Percentiles rank a stretch among this genome's conserved stretches.
Evolutionary conservation across 1,140 invertebrate genomes (phyloP).

Genomic region (Aradophagus sp.): DNA sequence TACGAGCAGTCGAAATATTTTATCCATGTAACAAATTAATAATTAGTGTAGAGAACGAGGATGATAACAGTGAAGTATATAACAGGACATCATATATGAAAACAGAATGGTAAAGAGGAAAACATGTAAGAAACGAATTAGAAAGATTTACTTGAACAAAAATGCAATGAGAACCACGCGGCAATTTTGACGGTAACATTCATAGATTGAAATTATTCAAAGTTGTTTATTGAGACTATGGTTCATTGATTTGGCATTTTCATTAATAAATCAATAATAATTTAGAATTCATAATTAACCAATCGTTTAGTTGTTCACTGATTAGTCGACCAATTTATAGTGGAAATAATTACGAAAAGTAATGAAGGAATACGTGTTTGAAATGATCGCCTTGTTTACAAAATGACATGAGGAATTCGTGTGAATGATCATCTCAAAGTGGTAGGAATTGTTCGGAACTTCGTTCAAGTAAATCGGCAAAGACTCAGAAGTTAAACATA

Average conservation of each 20-base stretch:
- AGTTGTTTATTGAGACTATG: too few relatives aligned
- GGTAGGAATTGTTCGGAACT: not conserved
- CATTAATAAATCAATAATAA: too few relatives aligned
- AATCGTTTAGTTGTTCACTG: too few relatives aligned
- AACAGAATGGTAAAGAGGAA: too few relatives aligned
- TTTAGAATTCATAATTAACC: too few relatives aligned
- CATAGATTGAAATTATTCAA: not conserved
- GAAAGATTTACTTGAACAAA: conserved; percentile 16
- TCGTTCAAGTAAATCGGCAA: conserved; percentile 24
- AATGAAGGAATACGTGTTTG: too few relatives aligned
- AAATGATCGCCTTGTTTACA: not conserved
- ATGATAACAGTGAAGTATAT: conserved; percentile 33
- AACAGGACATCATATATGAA: conserved; percentile 17
- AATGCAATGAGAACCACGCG: not conserved
- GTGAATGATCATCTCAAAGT: too few relatives aligned
- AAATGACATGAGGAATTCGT: conserved; percentile 1
- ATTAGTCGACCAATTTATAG: too few relatives aligned
- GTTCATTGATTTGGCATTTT: too few relatives aligned
- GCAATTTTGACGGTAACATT: too few relatives aligned
- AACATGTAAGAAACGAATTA: conserved; percentile 7
- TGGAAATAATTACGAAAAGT: too few relatives aligned
- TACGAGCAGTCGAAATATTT: conserved; percentile 33
- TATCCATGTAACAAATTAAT: conserved; percentile 29
- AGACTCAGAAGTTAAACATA: conserved; percentile 29
- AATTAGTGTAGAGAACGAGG: conserved; percentile 30